Conservation (phyloP, 2,797 vertebrate species). For the Sebastolobus altivelis region DNA sequence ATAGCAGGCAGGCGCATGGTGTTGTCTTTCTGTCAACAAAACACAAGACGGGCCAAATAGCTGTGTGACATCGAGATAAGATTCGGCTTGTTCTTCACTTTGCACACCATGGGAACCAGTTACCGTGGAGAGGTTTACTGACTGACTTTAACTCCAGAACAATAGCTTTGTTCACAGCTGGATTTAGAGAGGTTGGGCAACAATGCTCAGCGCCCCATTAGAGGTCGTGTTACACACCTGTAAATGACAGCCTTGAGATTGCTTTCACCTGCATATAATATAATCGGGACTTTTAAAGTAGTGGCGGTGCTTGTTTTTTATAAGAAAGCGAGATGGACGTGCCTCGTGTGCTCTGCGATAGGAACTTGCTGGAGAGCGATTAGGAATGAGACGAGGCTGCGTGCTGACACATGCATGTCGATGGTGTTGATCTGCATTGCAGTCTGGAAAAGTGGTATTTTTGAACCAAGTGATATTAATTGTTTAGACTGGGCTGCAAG, state of each 20-base stretch:
- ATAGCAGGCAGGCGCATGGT: conserved; percentile 42
- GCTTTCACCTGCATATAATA: conserved; percentile 40
- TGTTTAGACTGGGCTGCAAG: neutral
- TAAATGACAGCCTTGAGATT: conserved; percentile 37
- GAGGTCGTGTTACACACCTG: conserved; percentile 36
- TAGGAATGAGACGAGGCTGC: conserved; percentile 31
- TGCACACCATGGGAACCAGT: conserved; percentile 59
- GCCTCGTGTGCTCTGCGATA: conserved; percentile 26
- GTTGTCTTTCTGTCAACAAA: conserved; percentile 72
- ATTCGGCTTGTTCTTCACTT: conserved; percentile 49
- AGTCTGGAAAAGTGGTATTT: conserved; percentile 4
- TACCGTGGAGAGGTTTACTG: conserved; percentile 11
- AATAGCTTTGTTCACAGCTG: conserved; percentile 17
- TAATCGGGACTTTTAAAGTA: conserved; percentile 37
- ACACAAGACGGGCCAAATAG: conserved; percentile 48
- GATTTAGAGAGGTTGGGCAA: conserved; percentile 31
- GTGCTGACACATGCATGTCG: conserved; percentile 55
- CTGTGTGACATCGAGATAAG: conserved; percentile 63
- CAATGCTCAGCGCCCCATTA: conserved; percentile 22
- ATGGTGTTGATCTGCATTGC: conserved; percentile 23
- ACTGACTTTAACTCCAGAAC: conserved; percentile 44
- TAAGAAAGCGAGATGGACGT: conserved; percentile 2
- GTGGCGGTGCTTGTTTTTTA: conserved; percentile 47
- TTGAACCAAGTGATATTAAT: neutral
- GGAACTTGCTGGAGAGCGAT: conserved; percentile 44